phyloP scores from a whole-genome alignment of 2,888 invertebrate species.

The Plutella xylostella region DNA sequence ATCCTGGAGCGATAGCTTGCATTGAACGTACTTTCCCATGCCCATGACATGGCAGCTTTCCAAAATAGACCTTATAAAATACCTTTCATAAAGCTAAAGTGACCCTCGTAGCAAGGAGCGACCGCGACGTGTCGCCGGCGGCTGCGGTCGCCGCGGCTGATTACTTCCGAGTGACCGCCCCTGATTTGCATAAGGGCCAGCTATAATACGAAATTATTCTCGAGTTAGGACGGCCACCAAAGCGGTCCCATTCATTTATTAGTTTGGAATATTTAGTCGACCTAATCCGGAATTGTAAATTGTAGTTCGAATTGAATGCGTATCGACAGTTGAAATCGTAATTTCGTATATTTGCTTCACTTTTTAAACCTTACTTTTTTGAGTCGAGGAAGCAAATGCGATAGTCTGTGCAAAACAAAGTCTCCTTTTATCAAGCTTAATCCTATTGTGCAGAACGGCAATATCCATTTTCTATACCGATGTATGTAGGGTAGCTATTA shows the following conservation, averaged over 20 bases:
- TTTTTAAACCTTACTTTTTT: neutral
- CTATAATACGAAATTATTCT: conserved; percentile 63
- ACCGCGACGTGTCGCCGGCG: too few relatives aligned
- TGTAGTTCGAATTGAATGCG: conserved; percentile 33
- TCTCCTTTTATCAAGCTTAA: neutral
- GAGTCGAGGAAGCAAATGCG: neutral
- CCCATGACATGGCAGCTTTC: too few relatives aligned
- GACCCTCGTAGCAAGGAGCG: too few relatives aligned
- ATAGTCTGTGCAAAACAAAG: too few relatives aligned
- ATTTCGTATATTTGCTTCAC: too few relatives aligned
- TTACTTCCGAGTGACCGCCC: conserved; percentile 66
- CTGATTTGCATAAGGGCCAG: conserved; percentile 64
- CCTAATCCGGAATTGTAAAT: conserved; percentile 40
- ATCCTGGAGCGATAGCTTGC: too few relatives aligned
- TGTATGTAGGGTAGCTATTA: neutral
- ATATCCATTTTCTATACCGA: neutral
- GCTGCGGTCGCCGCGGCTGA: conserved; percentile 38
- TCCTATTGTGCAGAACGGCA: neutral
- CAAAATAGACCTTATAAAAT: too few relatives aligned
- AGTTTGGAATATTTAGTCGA: conserved; percentile 57
- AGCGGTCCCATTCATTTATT: conserved; percentile 53
- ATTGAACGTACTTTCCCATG: too few relatives aligned
- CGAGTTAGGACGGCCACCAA: conserved; percentile 44
- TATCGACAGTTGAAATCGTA: conserved; percentile 18
- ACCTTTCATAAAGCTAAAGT: too few relatives aligned